phyloP scores from a whole-genome alignment of 2,797 vertebrate genomes.

The Okamejei kenojei region DNA sequence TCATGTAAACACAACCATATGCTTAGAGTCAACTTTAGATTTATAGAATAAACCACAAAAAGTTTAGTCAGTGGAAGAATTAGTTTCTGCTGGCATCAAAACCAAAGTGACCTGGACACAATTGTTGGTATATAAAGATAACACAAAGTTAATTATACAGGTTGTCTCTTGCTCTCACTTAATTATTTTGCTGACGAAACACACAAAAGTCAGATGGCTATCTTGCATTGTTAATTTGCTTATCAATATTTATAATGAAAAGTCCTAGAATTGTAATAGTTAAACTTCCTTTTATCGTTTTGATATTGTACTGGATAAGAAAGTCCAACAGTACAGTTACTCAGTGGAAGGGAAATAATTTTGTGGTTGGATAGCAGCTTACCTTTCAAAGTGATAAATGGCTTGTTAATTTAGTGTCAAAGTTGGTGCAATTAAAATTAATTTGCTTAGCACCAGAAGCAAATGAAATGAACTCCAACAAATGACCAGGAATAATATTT shows the following conservation, averaged over 20 bases:
- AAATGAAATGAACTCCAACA: slow-evolving; percentile 40
- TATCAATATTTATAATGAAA: not conserved
- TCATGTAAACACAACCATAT: not conserved
- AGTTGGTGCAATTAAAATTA: not conserved
- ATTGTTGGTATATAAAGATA: not conserved
- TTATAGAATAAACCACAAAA: not conserved
- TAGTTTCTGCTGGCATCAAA: not conserved
- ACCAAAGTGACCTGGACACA: not conserved
- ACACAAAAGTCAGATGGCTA: not conserved
- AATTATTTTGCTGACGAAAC: not conserved
- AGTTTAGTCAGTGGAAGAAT: not conserved
- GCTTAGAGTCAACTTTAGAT: not conserved
- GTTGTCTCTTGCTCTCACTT: not conserved
- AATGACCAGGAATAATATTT: slow-evolving; percentile 39
- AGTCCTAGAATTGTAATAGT: not conserved
- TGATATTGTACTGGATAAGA: not conserved
- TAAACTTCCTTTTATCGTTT: not conserved
- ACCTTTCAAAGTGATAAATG: not conserved
- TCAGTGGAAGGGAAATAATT: not conserved
- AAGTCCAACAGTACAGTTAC: not conserved
- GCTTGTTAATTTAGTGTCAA: not conserved
- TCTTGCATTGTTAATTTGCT: not conserved
- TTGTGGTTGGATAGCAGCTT: not conserved
- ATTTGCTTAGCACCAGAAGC: not conserved
- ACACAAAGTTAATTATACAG: not conserved